Conservation (phyloP, 1,140 invertebrate species). For the Drosophila kepulauana region DNA sequence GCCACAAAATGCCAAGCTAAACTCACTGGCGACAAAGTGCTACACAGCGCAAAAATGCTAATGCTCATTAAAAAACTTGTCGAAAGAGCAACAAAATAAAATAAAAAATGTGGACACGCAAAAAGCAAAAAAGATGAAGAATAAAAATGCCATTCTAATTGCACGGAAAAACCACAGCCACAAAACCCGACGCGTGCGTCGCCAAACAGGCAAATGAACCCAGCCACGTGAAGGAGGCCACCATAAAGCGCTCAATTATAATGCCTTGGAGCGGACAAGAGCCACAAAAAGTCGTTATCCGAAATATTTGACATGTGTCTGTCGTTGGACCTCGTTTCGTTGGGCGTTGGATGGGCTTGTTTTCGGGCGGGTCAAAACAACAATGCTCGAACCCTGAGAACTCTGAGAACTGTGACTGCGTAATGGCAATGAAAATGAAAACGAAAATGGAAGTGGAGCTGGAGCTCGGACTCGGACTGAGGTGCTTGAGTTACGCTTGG, state of each 20-base stretch:
- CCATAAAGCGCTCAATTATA: conserved; percentile 78
- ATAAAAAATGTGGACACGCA: conserved; percentile 6
- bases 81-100: conserved; percentile 35
- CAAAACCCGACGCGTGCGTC: conserved; percentile 41
- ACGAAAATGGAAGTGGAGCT: too few species aligned
- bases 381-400: not conserved
- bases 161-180: conserved; percentile 47
- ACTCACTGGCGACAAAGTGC: conserved; percentile 46
- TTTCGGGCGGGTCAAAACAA: not conserved
- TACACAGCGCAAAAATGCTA: conserved; percentile 57
- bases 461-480: not conserved
- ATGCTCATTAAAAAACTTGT: conserved; percentile 70
- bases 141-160: conserved; percentile 52
- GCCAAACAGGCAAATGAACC: conserved; percentile 64
- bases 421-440: too few species aligned
- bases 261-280: conserved; percentile 47
- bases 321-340: conserved; percentile 8
- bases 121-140: conserved; percentile 35
- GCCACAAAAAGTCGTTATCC: conserved; percentile 74
- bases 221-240: conserved; percentile 14
- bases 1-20: conserved; percentile 52
- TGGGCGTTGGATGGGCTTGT: too few species aligned
- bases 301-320: conserved; percentile 76
- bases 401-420: not conserved
- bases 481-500: conserved; percentile 45